phyloP scores from a whole-genome alignment of 2,888 invertebrate genomes.

The Ochropleura leucogaster region DNA sequence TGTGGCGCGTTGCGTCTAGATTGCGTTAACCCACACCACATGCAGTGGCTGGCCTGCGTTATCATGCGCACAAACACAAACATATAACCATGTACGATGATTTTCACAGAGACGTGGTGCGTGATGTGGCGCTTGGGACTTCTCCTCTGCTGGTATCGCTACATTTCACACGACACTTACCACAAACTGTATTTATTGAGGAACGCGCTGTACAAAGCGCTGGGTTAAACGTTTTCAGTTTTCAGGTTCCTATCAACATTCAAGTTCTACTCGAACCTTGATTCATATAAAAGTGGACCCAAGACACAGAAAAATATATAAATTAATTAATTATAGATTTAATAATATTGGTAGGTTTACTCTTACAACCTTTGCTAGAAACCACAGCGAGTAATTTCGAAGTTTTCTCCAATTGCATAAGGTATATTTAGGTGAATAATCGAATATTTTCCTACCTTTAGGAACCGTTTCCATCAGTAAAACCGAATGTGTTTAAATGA shows the following conservation, averaged over 20 bases:
- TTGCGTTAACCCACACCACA: no score
- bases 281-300: not conserved
- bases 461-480: conserved; percentile 6
- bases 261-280: not conserved
- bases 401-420: not conserved
- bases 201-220: no score
- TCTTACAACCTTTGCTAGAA: not conserved
- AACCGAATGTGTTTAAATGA: conserved; percentile 6
- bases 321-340: not conserved
- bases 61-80: no score
- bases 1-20: no score
- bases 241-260: not conserved
- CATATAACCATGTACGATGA: no score
- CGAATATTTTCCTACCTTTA: not conserved
- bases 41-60: no score
- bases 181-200: no score
- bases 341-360: not conserved
- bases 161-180: no score
- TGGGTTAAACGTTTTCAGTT: not conserved
- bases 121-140: no score
- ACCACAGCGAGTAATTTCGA: not conserved
- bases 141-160: no score
- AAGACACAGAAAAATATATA: not conserved
- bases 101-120: no score
- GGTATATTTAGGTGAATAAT: not conserved